Evolutionary conservation across 2,113 vertebrate genomes (phyloP).

Genomic region (Hoplias malabaricus): DNA sequence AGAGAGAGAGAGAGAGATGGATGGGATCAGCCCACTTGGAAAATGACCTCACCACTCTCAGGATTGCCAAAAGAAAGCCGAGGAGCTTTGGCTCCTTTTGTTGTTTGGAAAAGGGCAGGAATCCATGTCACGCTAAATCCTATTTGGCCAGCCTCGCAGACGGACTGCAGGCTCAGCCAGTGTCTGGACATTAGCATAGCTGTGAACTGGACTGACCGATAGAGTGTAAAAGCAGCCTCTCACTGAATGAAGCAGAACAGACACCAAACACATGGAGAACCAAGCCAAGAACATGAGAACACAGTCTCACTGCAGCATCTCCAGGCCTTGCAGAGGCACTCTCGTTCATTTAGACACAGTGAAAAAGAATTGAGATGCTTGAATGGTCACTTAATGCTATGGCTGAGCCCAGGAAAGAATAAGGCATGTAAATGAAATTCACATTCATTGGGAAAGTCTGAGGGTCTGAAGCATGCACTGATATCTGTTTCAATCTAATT

Average conservation of each 20-base stretch:
- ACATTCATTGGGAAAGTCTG: constrained; percentile 37
- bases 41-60: constrained; percentile 55
- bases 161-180: constrained; percentile 28
- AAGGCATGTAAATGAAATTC: constrained; percentile 50
- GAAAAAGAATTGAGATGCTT: constrained; percentile 34
- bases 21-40: constrained; percentile 16
- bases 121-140: constrained; percentile 54
- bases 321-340: constrained; percentile 60
- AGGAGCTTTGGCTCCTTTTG: constrained; percentile 37
- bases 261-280: constrained; percentile 50
- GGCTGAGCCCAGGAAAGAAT: constrained; percentile 26
- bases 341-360: constrained; percentile 58
- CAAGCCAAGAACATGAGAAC: constrained; percentile 35
- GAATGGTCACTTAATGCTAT: constrained; percentile 55
- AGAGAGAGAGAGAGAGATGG: background rate
- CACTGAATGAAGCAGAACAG: constrained; percentile 40
- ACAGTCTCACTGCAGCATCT: constrained; percentile 7
- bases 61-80: constrained; percentile 48
- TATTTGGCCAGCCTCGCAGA: constrained; percentile 49
- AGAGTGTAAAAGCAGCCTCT: constrained; percentile 20
- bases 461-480: background rate
- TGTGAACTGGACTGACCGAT: constrained; percentile 27
- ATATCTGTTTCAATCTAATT: background rate
- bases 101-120: constrained; percentile 35
- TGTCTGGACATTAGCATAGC: constrained; percentile 41